phyloP scores from a whole-genome alignment of 2,888 invertebrate genomes.

The Entomobrya multifasciata region DNA sequence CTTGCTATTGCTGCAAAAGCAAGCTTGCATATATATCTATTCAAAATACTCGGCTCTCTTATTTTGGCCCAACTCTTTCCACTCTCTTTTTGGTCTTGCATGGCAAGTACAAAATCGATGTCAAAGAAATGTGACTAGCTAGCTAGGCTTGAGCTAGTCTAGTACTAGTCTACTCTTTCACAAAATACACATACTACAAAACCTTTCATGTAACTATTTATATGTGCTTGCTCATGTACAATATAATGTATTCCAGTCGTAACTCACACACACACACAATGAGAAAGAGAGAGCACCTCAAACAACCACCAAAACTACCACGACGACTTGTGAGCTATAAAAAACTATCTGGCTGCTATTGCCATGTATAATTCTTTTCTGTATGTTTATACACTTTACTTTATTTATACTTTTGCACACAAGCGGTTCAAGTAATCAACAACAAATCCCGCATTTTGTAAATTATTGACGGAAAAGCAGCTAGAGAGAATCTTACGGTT shows the following conservation, averaged over 20 bases:
- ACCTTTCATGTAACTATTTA: conserved; percentile 9
- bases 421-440: conserved; percentile 33
- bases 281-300: background rate
- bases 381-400: background rate
- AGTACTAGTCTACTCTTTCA: conserved; percentile 12
- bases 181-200: conserved; percentile 35
- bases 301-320: conserved; percentile 36
- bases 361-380: too few species aligned
- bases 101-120: conserved; percentile 53
- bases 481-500: conserved; percentile 21
- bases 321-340: background rate
- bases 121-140: conserved; percentile 30
- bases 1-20: background rate
- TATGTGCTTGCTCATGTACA: background rate
- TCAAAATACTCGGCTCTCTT: background rate
- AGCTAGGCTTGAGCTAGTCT: background rate
- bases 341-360: too few species aligned
- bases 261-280: background rate
- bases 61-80: conserved; percentile 24
- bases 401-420: conserved; percentile 4
- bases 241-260: conserved; percentile 52
- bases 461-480: conserved; percentile 47
- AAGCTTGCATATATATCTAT: background rate
- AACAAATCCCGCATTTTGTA: conserved; percentile 51
- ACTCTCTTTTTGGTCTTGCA: background rate